These are phyloP conservation scores for Nothobranchius kuhntae DNA, from an alignment of 2,113 vertebrate genomes.

Conservation along the genomic window DNA sequence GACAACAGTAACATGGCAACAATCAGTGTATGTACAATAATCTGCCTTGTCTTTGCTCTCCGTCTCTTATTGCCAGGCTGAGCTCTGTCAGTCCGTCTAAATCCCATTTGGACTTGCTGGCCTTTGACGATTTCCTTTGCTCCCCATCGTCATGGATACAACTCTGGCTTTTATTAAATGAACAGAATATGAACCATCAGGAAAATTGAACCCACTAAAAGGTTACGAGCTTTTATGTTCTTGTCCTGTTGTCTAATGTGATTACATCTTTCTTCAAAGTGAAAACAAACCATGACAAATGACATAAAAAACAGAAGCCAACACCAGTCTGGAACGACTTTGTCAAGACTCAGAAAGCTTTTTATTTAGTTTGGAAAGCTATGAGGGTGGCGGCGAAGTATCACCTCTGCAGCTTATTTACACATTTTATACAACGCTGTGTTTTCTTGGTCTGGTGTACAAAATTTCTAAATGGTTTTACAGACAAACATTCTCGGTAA, in stretches of 20 bases:
- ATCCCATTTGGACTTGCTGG: slow-evolving; percentile 14
- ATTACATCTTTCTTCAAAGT: slow-evolving; percentile 1
- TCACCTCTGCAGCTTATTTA: slow-evolving; percentile 68
- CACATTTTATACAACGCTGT: slow-evolving; percentile 50
- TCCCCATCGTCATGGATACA: slow-evolving; percentile 37
- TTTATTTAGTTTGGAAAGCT: slow-evolving; percentile 66
- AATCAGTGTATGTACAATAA: slow-evolving; percentile 62
- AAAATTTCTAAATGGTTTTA: slow-evolving; percentile 33
- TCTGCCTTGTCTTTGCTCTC: slow-evolving; percentile 16
- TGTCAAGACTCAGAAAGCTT: slow-evolving; percentile 46
- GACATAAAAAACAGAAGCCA: slow-evolving; percentile 1
- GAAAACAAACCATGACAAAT: not conserved
- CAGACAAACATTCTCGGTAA: slow-evolving; percentile 25
- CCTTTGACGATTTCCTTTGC: slow-evolving; percentile 17
- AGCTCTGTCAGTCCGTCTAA: slow-evolving; percentile 18
- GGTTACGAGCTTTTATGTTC: slow-evolving; percentile 19
- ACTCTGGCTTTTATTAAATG: slow-evolving; percentile 17
- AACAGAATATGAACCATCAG: slow-evolving; percentile 46
- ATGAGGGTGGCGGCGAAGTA: slow-evolving; percentile 25
- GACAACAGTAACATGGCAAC: slow-evolving; percentile 80
- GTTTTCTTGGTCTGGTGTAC: slow-evolving; percentile 29
- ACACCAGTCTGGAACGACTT: not conserved
- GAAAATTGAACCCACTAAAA: slow-evolving; percentile 24
- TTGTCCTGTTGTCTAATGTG: not conserved
- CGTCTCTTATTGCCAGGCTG: slow-evolving; percentile 6